Conservation (phyloP, 2,113 vertebrate genomes). For the Pseudonaja textilis region DNA sequence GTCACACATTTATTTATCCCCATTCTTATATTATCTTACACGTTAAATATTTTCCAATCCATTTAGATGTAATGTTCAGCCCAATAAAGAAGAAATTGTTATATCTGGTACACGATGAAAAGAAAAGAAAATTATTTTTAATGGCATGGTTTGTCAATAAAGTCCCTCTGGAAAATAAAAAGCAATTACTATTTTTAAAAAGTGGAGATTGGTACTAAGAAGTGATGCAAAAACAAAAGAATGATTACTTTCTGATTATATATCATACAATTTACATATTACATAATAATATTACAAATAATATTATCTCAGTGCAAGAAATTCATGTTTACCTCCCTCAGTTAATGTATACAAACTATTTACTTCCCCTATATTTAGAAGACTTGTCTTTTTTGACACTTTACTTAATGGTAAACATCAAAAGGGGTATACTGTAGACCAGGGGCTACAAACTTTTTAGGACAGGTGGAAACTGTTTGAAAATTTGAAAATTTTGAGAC, state of each 20-base stretch:
- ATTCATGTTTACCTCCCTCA: neutral
- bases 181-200: neutral
- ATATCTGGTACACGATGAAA: slow-evolving; percentile 28
- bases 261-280: neutral
- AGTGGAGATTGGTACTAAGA: neutral
- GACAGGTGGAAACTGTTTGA: neutral
- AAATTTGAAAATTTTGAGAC: neutral
- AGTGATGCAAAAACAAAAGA: neutral
- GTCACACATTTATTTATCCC: slow-evolving; percentile 5
- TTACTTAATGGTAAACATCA: neutral
- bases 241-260: neutral
- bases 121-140: slow-evolving; percentile 35
- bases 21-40: neutral
- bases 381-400: neutral
- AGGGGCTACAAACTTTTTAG: neutral
- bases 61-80: slow-evolving; percentile 2
- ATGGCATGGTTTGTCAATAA: slow-evolving; percentile 22
- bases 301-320: neutral
- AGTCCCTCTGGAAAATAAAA: neutral
- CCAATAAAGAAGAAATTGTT: slow-evolving; percentile 22
- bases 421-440: neutral
- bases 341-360: neutral
- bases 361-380: neutral
- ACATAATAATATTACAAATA: too few relatives aligned
- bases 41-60: slow-evolving; percentile 21